These are phyloP conservation scores for Scaptomyza parva DNA, from an alignment of 2,888 invertebrate genomes.

Conservation along the genomic window DNA sequence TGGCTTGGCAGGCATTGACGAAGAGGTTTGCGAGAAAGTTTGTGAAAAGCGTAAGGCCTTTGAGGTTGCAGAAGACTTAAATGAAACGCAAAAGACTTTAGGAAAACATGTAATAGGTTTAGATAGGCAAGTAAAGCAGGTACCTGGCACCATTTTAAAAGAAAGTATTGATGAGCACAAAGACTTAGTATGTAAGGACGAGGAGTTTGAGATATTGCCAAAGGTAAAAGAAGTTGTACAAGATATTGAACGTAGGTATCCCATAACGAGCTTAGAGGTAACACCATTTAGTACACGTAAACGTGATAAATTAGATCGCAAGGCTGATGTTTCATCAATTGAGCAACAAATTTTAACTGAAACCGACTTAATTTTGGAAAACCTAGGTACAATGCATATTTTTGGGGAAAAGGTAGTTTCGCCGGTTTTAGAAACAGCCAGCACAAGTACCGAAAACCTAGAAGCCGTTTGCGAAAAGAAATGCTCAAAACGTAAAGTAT, in stretches of 20 bases:
- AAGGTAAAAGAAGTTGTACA: constrained; percentile 87
- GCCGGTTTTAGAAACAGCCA: constrained; percentile 36
- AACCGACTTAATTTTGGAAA: constrained; percentile 67
- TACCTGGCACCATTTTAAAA: constrained; percentile 66
- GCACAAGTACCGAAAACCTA: constrained; percentile 44
- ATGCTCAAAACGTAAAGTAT: constrained; percentile 72
- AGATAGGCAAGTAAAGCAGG: constrained; percentile 53
- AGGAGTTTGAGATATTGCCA: constrained; percentile 73
- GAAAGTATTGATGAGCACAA: constrained; percentile 52
- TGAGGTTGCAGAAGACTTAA: constrained; percentile 73
- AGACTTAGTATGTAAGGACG: constrained; percentile 57
- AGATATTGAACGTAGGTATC: constrained; percentile 85
- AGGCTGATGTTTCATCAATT: constrained; percentile 56
- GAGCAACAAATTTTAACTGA: constrained; percentile 76
- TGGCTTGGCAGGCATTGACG: constrained; percentile 62
- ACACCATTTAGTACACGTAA: constrained; percentile 80
- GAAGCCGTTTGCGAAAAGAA: constrained; percentile 78
- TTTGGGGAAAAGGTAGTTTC: constrained; percentile 49
- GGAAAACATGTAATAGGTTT: constrained; percentile 58
- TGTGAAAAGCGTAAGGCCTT: constrained; percentile 75
- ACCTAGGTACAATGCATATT: constrained; percentile 31
- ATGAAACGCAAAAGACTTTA: constrained; percentile 79
- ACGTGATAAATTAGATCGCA: constrained; percentile 59
- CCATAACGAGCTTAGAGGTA: constrained; percentile 69
- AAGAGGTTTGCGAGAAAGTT: constrained; percentile 81